phyloP scores from a whole-genome alignment of 2,888 invertebrate species.

The Lasioglossum morio region DNA sequence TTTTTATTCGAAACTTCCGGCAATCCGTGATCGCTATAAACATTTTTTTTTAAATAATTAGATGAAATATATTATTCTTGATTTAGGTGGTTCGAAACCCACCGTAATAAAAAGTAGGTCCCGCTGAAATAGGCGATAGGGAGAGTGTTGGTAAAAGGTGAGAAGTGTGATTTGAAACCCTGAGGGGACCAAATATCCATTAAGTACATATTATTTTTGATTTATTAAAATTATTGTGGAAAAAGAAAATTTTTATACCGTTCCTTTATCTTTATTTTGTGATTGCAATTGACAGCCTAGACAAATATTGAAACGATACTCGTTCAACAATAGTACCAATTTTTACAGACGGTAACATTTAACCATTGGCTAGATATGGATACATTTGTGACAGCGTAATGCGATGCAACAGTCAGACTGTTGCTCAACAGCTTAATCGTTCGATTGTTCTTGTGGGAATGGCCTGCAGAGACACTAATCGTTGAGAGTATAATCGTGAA shows the following conservation, averaged over 20 bases:
- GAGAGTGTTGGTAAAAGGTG: too few relatives aligned
- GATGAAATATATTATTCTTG: not conserved
- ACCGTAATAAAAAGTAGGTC: too few relatives aligned
- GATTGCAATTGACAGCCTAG: not conserved
- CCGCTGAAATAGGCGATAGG: too few relatives aligned
- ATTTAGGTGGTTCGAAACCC: too few relatives aligned
- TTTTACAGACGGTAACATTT: not conserved
- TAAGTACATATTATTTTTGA: too few relatives aligned
- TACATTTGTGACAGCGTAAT: constrained; percentile 24
- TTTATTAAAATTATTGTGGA: too few relatives aligned
- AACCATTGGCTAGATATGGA: constrained; percentile 25
- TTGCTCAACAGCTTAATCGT: constrained; percentile 55
- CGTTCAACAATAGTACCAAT: not conserved
- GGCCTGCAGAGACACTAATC: constrained; percentile 33
- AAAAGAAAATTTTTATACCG: too few relatives aligned
- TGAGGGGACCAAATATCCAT: too few relatives aligned
- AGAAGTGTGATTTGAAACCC: too few relatives aligned
- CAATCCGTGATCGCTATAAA: too few relatives aligned
- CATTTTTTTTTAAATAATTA: too few relatives aligned
- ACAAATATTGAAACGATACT: not conserved
- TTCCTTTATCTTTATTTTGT: not conserved
- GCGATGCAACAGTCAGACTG: not conserved
- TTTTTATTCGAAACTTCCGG: not conserved
- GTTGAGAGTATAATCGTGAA: constrained; percentile 49
- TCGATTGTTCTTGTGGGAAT: constrained; percentile 57